Base-by-base conservation (phyloP, 1,140 invertebrate species). In the Halyomorpha halys region DNA sequence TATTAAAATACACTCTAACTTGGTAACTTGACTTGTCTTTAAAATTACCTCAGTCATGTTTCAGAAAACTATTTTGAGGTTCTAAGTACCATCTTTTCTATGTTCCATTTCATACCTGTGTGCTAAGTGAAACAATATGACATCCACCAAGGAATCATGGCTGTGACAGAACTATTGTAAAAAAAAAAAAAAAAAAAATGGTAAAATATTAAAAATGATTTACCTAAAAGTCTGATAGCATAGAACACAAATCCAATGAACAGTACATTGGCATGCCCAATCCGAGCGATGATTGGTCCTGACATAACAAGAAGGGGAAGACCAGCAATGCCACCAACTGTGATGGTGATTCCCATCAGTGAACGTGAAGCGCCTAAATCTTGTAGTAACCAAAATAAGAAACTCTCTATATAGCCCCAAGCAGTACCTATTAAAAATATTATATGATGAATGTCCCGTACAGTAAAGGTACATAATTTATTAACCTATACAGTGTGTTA, bases 371-470 rank as follows among this genome's bases (percentile, higher is more conserved):
- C 86, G 16, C 87, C 88, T 62, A 91, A 75, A 71, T 90, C 88
- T 74, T 89, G 82, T 11, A 93, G 79, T 64, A 90, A 80, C 89
- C 88, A 91, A 74, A 92, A 93, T 4, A 93, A 76, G 74, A 91
- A 94, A 64, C 84, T 89, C 74, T 91, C 89, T 47, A 91, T 84
- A 73, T 88, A 90, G 9, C 89, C 89, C 86, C 87, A 91, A 14
- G 84, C 84, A 0, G 81, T 84, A 11, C 89, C 87, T 88, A 73
- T 16, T 76, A 69, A 68, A 34, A 18, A 11, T 49, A 49, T 49
- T 19, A 63, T 44, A 67, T 45, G 11, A 62, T 44, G 6, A 44
- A 44, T 39, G 11, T 39, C 11, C 11, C 34, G n/a, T 39, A 3
- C 13, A 39, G 11, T 8, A 6, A 39, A 2, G 13, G 11, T 11